phyloP scores from a whole-genome alignment of 2,797 vertebrate species.

The Alfaro cultratus region DNA sequence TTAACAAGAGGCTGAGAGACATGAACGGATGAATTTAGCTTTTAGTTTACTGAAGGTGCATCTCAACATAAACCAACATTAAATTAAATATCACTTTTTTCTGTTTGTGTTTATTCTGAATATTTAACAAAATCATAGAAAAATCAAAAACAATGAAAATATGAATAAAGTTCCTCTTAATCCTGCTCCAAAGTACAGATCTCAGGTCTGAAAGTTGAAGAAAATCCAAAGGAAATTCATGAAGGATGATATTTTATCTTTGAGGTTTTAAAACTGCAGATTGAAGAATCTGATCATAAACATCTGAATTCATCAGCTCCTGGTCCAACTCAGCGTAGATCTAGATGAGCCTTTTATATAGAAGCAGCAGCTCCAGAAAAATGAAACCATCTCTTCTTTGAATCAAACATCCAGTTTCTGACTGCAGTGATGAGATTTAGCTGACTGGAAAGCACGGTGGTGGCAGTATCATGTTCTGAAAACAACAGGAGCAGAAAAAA shows the following conservation, averaged over 20 bases:
- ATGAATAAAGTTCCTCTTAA: neutral
- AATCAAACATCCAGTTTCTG: neutral
- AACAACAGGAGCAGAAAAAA: neutral
- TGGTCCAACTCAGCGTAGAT: neutral
- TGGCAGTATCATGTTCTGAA: neutral
- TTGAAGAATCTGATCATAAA: neutral
- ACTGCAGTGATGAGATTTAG: neutral
- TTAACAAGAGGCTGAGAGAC: neutral
- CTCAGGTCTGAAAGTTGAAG: neutral
- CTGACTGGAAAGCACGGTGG: neutral
- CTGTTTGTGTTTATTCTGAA: neutral
- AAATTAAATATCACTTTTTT: too few species aligned
- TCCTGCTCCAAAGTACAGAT: neutral
- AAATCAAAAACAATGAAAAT: neutral
- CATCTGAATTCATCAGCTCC: neutral
- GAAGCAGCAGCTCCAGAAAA: neutral
- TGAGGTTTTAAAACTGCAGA: neutral
- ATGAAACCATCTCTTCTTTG: neutral
- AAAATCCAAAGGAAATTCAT: neutral
- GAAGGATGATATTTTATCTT: neutral
- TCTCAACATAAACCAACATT: neutral
- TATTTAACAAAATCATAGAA: neutral
- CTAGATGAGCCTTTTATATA: neutral
- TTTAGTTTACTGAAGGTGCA: neutral
- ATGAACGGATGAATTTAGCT: neutral